Percentiles rank a stretch among this genome's conserved stretches.
Evolutionary conservation across 2,113 vertebrate genomes (phyloP).

Genomic region (Spermophilus dauricus): DNA sequence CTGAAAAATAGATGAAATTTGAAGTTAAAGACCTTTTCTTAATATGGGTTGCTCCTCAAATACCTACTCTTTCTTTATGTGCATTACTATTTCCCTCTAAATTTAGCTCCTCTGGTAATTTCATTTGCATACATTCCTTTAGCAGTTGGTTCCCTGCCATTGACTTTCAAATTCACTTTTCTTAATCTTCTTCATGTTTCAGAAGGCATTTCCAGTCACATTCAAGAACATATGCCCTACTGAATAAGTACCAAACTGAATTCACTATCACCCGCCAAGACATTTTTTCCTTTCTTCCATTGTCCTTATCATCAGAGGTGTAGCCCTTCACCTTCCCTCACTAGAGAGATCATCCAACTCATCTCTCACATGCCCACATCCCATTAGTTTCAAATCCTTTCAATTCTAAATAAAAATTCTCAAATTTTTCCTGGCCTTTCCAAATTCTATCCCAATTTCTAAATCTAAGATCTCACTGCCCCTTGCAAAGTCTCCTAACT

Average conservation of each 20-base stretch:
- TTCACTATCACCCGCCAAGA: not conserved
- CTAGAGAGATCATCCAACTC: not conserved
- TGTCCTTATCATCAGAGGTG: not conserved
- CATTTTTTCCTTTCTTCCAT: not conserved
- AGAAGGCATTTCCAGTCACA: not conserved
- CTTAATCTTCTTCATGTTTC: not conserved
- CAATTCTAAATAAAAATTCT: constrained; percentile 17
- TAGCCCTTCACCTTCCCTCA: not conserved
- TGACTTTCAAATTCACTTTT: constrained; percentile 24
- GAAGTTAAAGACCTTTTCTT: not conserved
- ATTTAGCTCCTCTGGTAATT: not conserved
- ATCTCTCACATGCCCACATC: not conserved
- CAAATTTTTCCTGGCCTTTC: not conserved
- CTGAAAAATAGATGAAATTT: not conserved
- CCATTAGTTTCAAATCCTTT: not conserved
- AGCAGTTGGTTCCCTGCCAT: not conserved
- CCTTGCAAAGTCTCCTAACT: not conserved
- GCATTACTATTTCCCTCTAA: not conserved
- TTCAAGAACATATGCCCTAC: not conserved
- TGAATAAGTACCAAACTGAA: not conserved
- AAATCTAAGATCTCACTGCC: not conserved
- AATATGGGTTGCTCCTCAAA: not conserved
- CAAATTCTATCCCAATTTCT: constrained; percentile 24
- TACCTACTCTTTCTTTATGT: not conserved
- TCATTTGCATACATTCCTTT: not conserved